Evolutionary conservation across 2,113 vertebrate genomes (phyloP).

Genomic region (Aix galericulata): DNA sequence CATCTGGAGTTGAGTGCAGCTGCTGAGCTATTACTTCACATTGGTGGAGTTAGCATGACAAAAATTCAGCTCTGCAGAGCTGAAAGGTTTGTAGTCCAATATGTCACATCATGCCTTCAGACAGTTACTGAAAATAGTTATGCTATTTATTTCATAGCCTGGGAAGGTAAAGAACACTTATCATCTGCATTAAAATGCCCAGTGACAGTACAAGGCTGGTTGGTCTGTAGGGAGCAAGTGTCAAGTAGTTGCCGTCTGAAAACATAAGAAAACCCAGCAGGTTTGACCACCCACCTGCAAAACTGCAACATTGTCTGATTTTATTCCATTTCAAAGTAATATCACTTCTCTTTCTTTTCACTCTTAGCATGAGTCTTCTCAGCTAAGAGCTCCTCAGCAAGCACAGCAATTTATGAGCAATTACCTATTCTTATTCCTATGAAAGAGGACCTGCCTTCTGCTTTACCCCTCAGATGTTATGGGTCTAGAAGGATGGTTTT

Average conservation of each 20-base stretch:
- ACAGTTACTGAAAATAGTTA: background rate
- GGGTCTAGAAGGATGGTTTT: background rate
- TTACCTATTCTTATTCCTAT: background rate
- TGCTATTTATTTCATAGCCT: background rate
- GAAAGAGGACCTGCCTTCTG: background rate
- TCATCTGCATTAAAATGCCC: background rate
- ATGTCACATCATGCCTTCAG: background rate
- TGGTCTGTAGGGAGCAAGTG: background rate
- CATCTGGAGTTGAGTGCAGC: rapidly evolving
- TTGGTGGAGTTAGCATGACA: background rate
- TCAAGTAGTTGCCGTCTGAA: background rate
- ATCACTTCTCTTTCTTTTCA: background rate
- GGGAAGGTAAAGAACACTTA: background rate
- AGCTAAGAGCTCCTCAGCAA: background rate
- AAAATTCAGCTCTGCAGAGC: background rate
- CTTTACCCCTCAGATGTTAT: background rate
- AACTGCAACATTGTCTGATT: background rate
- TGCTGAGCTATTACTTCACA: background rate
- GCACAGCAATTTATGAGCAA: background rate
- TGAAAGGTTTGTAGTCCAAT: background rate
- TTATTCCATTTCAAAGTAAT: background rate
- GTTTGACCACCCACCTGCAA: background rate
- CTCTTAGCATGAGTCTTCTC: background rate
- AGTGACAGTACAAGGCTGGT: background rate
- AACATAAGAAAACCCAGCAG: background rate